Conservation (phyloP, 2,797 vertebrate species). For the Myiotriccus ornatus region DNA sequence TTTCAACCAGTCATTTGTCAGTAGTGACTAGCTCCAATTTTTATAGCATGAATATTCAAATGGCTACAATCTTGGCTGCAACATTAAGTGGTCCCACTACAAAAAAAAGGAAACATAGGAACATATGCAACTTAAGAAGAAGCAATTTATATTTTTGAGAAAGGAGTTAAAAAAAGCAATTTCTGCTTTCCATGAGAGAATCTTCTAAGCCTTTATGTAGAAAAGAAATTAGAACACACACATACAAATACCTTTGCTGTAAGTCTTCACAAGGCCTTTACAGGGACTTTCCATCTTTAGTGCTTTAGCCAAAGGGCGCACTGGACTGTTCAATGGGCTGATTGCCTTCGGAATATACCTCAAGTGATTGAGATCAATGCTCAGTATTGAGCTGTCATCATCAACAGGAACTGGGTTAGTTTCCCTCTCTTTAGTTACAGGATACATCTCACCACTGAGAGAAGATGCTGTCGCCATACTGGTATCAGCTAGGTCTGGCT, state of each 20-base stretch:
- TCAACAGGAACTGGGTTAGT: conserved; percentile 67
- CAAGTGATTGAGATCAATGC: conserved; percentile 85
- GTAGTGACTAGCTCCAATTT: neutral
- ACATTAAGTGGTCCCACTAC: neutral
- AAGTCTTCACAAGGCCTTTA: conserved; percentile 82
- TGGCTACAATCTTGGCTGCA: neutral
- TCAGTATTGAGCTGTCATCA: conserved; percentile 93
- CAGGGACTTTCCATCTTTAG: conserved; percentile 73
- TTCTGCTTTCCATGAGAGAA: neutral
- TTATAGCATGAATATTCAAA: neutral
- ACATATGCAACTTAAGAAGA: neutral
- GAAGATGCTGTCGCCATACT: conserved; percentile 30
- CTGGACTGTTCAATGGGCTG: conserved; percentile 92
- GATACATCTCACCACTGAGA: conserved; percentile 23
- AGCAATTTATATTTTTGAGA: neutral
- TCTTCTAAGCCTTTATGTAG: neutral
- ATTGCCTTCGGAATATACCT: conserved; percentile 88
- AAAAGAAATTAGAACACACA: neutral
- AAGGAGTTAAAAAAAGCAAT: neutral
- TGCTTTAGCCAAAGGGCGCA: conserved; percentile 79
- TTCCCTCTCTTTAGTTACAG: conserved; percentile 51
- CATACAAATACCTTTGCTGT: conserved; percentile 82
- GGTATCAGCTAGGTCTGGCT: conserved; percentile 61
- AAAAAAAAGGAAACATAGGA: neutral
- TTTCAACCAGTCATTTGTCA: neutral